phyloP scores from a whole-genome alignment of 2,797 vertebrate species.

The Garrulus glandarius region DNA sequence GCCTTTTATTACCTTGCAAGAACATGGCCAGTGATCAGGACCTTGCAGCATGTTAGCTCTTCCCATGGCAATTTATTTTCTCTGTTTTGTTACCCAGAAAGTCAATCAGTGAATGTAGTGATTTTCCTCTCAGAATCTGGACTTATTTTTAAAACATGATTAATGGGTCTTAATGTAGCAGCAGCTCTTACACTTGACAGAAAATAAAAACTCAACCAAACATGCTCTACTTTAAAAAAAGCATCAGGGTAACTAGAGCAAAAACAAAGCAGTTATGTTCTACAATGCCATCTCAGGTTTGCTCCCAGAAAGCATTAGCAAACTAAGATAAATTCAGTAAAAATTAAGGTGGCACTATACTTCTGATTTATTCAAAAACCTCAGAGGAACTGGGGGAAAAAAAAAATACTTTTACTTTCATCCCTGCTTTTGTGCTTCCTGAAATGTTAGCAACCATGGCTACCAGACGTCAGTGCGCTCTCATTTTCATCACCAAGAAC shows the following conservation, averaged over 20 bases:
- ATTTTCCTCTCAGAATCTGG: neutral
- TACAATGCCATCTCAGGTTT: constrained; percentile 3
- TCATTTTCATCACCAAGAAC: constrained; percentile 3
- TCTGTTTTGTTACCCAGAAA: neutral
- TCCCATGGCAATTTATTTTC: neutral
- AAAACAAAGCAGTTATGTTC: neutral
- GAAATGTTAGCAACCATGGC: constrained; percentile 30
- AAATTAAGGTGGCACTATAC: neutral
- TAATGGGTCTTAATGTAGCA: constrained; percentile 8
- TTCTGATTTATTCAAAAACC: constrained; percentile 3
- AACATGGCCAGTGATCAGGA: neutral
- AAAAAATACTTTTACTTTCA: neutral
- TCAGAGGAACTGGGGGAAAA: neutral
- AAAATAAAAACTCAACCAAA: neutral
- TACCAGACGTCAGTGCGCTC: constrained; percentile 25
- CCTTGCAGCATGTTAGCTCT: neutral
- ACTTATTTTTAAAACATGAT: constrained; percentile 8
- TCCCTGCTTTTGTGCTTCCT: neutral
- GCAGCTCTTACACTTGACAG: neutral
- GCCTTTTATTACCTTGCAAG: neutral
- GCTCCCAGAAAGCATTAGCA: neutral
- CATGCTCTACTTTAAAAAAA: neutral
- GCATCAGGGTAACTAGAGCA: neutral
- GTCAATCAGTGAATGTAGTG: neutral
- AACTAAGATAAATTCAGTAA: constrained; percentile 3